These are phyloP conservation scores for Eretmochelys imbricata DNA, from an alignment of 2,113 vertebrate genomes.

Conservation along the genomic window DNA sequence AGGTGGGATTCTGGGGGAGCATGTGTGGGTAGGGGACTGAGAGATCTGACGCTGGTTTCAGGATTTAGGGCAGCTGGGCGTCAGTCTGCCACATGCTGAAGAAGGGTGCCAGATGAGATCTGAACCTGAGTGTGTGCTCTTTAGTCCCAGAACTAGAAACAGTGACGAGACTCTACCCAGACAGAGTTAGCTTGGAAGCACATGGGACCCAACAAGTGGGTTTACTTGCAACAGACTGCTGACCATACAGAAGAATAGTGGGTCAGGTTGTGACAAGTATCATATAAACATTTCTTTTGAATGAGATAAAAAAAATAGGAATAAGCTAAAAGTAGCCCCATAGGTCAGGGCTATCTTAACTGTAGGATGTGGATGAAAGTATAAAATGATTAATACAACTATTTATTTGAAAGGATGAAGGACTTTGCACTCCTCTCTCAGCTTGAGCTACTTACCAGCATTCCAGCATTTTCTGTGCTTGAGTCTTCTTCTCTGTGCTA, in stretches of 20 bases:
- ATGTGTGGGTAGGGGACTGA: neutral
- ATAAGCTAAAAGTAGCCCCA: neutral
- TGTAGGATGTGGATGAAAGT: neutral
- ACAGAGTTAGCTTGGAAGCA: neutral
- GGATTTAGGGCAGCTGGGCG: neutral
- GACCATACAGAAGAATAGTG: neutral
- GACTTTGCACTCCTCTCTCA: neutral
- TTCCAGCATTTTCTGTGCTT: conserved; percentile 84
- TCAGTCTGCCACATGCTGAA: neutral
- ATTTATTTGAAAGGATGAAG: neutral
- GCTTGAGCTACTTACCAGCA: conserved; percentile 72
- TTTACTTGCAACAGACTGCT: neutral
- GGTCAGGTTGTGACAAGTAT: neutral
- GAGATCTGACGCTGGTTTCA: neutral
- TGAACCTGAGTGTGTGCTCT: no score
- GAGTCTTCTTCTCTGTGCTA: conserved; percentile 76
- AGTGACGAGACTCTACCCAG: neutral
- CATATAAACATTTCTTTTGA: neutral
- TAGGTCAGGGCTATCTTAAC: neutral
- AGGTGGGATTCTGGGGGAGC: neutral
- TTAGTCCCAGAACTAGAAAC: neutral
- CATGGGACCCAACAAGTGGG: neutral
- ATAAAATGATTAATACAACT: neutral
- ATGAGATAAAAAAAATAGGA: neutral
- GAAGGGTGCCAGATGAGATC: neutral